Base-by-base conservation (phyloP, 2,113 vertebrate genomes). In the Chionomys nivalis region DNA sequence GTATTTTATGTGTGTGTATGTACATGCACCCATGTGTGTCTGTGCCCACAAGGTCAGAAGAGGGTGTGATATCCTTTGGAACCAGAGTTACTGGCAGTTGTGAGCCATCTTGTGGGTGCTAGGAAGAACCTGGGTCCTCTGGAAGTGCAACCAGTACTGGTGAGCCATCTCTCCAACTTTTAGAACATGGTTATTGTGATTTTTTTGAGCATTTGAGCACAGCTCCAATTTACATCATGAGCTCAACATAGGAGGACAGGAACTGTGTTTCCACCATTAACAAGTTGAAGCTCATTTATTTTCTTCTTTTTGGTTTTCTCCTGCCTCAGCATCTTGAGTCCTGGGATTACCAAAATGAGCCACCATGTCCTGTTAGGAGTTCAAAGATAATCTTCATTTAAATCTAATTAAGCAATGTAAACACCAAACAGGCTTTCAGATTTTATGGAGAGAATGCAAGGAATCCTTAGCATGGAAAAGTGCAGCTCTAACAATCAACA, bases 181-280 rank as follows among this genome's bases (percentile, higher is more conserved):
- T 90, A 96, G 93, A 95, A 96, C 4, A 75, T 44, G 36, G 85
- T 42, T 70, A 66, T 4, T 90, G 47, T 90, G 31, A 2, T 42
- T 88, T 61, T 55, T 81, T 78, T 21, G 44, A 94, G 28, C 36
- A 93, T 55, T 89, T 44, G 92, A 94, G 63, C 55, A 94, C 24
- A 88, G 61, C 58, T 94, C 12, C 72, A 91, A 92, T 93, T 82
- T 94, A 52, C 49, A 79, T 49, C 23, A 89, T 90, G 66, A 93
- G 19, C 5, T 94, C 26, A 75, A 77, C 16, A 52, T 2, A 88
- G 65, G 81, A 83, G 82, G 63, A 85, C 6, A 82, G 44, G 36
- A 77, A 93, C 2, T 5, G 24, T 26, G 89, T 92, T 88, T 94
- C 76, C 58, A 90, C 58, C 42, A 66, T 61, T 81, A 79, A 52